Evolutionary conservation across 1,140 invertebrate species (phyloP).

Genomic region (Nixonia krombeini): DNA sequence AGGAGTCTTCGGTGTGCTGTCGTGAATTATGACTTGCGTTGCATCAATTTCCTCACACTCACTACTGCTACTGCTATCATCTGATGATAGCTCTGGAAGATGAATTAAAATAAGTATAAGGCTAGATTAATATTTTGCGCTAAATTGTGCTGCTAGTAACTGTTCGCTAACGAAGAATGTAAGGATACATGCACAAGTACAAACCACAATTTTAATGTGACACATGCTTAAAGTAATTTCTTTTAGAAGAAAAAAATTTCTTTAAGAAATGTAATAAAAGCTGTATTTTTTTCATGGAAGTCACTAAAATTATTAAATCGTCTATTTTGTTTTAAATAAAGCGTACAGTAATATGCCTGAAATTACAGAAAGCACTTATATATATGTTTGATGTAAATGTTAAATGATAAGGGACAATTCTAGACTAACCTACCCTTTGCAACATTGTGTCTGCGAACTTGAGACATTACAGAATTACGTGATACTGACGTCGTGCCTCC

Average conservation of each 20-base stretch:
- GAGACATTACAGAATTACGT: slow-evolving; percentile 52
- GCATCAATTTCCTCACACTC: slow-evolving; percentile 77
- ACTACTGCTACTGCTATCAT: slow-evolving; percentile 34
- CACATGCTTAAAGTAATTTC: no score
- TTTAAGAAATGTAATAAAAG: no score
- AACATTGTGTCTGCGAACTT: slow-evolving; percentile 49
- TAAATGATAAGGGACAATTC: no score
- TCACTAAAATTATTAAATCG: no score
- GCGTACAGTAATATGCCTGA: no score
- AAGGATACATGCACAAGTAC: neutral
- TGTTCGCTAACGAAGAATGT: neutral
- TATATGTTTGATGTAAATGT: no score
- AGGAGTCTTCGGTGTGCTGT: slow-evolving; percentile 79
- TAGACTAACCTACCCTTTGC: slow-evolving; percentile 53
- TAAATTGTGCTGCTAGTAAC: neutral
- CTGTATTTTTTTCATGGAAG: no score
- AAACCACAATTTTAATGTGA: neutral
- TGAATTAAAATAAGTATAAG: slow-evolving; percentile 12
- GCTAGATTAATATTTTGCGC: neutral
- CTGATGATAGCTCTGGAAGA: slow-evolving; percentile 18
- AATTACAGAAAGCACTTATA: no score
- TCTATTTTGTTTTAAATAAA: no score
- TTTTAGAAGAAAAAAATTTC: no score
- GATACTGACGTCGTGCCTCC: slow-evolving; percentile 69
- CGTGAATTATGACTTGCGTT: slow-evolving; percentile 83